Evolutionary conservation across 2,888 invertebrate genomes (phyloP).

Genomic region (Ferdinandea cuprea): DNA sequence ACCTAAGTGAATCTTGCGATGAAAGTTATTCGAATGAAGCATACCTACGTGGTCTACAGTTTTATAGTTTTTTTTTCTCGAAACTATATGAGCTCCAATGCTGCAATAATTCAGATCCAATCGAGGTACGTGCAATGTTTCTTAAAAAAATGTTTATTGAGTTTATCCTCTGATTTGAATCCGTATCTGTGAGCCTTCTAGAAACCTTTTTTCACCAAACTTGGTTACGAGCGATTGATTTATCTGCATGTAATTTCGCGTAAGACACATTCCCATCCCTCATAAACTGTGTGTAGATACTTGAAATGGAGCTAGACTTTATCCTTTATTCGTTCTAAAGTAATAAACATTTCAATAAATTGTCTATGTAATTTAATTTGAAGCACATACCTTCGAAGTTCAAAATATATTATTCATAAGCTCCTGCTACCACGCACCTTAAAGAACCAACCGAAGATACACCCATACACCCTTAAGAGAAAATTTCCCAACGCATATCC

Average conservation of each 20-base stretch:
- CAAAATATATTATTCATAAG: conserved; percentile 48
- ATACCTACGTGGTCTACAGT: conserved; percentile 16
- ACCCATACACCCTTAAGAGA: conserved; percentile 13
- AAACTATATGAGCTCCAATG: not conserved
- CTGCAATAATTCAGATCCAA: not conserved
- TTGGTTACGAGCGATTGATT: too few species aligned
- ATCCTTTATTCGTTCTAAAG: not conserved
- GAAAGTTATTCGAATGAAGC: not conserved
- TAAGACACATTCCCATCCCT: not conserved
- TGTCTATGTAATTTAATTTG: conserved; percentile 59
- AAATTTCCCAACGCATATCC: conserved; percentile 19
- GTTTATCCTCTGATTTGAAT: too few species aligned
- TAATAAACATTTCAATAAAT: conserved; percentile 42
- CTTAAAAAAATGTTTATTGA: not conserved
- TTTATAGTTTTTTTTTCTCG: not conserved
- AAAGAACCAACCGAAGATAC: not conserved
- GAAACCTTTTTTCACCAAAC: too few species aligned
- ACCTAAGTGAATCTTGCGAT: conserved; percentile 34
- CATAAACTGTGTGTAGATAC: too few species aligned
- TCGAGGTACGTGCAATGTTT: not conserved
- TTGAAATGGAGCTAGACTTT: too few species aligned
- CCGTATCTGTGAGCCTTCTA: too few species aligned
- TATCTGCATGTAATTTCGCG: conserved; percentile 8
- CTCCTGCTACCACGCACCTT: conserved; percentile 18
- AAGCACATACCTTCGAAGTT: conserved; percentile 19